Percentiles rank a stretch among this genome's conserved stretches.
These are phyloP conservation scores for Hyphantria cunea DNA, from an alignment of 1,140 invertebrate genomes.

Conservation along the genomic window DNA sequence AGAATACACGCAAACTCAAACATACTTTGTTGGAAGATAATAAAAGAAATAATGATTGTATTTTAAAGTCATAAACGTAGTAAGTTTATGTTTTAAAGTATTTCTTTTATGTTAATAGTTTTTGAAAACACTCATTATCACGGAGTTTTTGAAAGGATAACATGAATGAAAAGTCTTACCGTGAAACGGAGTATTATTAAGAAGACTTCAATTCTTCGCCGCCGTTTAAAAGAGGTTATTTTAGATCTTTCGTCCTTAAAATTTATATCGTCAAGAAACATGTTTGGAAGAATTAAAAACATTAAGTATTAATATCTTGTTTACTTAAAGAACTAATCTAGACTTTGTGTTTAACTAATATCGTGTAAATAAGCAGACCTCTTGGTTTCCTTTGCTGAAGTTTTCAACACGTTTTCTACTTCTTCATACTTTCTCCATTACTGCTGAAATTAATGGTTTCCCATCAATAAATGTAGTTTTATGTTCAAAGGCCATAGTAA, in stretches of 20 bases:
- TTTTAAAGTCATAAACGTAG: slow-evolving; percentile 13
- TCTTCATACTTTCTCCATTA: too few relatives aligned
- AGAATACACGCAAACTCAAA: slow-evolving; percentile 15
- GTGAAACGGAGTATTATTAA: too few relatives aligned
- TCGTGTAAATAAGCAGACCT: too few relatives aligned
- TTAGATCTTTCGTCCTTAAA: not conserved
- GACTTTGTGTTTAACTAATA: too few relatives aligned
- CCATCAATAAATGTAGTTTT: slow-evolving; percentile 20
- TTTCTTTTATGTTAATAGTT: too few relatives aligned
- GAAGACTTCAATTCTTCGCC: not conserved
- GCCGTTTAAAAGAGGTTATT: not conserved
- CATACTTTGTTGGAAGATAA: slow-evolving; percentile 10
- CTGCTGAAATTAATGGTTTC: too few relatives aligned
- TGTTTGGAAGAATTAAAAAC: slow-evolving; percentile 3
- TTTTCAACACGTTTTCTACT: too few relatives aligned
- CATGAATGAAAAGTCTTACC: too few relatives aligned
- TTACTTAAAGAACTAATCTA: too few relatives aligned
- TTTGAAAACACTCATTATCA: too few relatives aligned
- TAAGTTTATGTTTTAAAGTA: not conserved
- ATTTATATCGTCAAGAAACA: slow-evolving; percentile 11
- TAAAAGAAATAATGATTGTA: slow-evolving; percentile 13
- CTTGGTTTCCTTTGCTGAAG: too few relatives aligned
- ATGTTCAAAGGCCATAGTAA: slow-evolving; percentile 3
- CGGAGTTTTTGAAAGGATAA: too few relatives aligned
- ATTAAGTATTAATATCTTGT: slow-evolving; percentile 1